Evolutionary conservation across 1,140 invertebrate species (phyloP), one percentile per base, ranked within the genome.

Genomic region (Oncopeltus fasciatus): DNA sequence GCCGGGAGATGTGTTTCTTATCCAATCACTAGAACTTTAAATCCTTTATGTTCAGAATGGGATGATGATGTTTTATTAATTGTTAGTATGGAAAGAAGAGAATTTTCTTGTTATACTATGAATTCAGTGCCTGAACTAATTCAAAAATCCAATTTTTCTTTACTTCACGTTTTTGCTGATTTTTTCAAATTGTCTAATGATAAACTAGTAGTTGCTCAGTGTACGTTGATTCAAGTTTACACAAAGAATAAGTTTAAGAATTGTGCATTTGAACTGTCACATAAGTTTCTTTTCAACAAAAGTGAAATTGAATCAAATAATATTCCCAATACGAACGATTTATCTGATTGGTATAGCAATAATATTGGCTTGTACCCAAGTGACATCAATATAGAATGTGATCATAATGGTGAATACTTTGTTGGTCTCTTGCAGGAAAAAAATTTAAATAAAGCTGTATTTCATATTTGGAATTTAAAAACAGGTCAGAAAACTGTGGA

Each of bases 381-480:
- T 60, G 65, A 67, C 26, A 59, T 67, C 11, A 47, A 46, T n/a
- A 46, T 57, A n/a, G 29, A 28, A 8, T 60, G 57, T 53, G 65
- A 67, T 33, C 51, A 60, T 49, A 64, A 64, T 38, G 65, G 63
- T 12, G 31, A 64, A 28, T 67, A 64, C 38, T 67, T 67, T 53
- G 56, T 64, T 38, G 65, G 65, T 8, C 20, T 62, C 16, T 18
- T 60, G n/a, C 9, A 63, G 12, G 28, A 28, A 33, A 20, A 16
- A 0, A 21, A 61, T 26, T 21, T 63, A 11, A 57, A 59, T 2
- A 51, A 43, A 14, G 38, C 57, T 1, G 16, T 46, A n/a, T 53
- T 67, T 44, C 63, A 67, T 53, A 67, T 67, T 29, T 67, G 65
- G 65, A 59, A 67, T 28, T 33, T 67, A 4, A 27, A 26, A 16